Percentiles rank a stretch among this genome's conserved stretches.
phyloP scores from a whole-genome alignment of 2,113 vertebrate genomes.

The Tetrao urogallus region DNA sequence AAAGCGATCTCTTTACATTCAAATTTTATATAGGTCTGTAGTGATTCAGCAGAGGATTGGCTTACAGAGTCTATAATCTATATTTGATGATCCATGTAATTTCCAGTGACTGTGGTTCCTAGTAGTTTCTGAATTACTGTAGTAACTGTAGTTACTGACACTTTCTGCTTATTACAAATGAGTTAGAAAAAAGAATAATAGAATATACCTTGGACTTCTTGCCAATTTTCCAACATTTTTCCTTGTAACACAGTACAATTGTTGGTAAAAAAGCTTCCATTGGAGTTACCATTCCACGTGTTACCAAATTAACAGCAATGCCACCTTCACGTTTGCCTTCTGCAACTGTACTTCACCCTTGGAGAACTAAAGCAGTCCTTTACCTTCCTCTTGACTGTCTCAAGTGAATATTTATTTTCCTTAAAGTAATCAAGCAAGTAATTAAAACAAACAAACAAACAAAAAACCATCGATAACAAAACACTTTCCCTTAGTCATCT shows the following conservation, averaged over 20 bases:
- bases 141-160: not conserved
- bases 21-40: not conserved
- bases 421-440: not conserved
- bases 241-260: not conserved
- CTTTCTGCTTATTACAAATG: not conserved
- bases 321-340: not conserved
- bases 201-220: not conserved
- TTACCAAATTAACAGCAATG: not conserved
- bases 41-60: not conserved
- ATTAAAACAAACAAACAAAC: not conserved
- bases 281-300: not conserved
- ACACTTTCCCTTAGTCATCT: not conserved
- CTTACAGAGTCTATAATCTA: not conserved
- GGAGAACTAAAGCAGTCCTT: not conserved
- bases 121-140: not conserved
- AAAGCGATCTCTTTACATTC: not conserved
- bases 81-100: not conserved
- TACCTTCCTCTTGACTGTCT: not conserved
- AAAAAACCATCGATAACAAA: not conserved
- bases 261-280: not conserved
- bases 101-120: not conserved
- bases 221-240: not conserved
- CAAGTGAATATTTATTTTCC: not conserved
- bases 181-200: not conserved
- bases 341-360: not conserved